Base-by-base conservation (phyloP, 2,888 invertebrate genomes). In the Lordiphosa fenestrarum region DNA sequence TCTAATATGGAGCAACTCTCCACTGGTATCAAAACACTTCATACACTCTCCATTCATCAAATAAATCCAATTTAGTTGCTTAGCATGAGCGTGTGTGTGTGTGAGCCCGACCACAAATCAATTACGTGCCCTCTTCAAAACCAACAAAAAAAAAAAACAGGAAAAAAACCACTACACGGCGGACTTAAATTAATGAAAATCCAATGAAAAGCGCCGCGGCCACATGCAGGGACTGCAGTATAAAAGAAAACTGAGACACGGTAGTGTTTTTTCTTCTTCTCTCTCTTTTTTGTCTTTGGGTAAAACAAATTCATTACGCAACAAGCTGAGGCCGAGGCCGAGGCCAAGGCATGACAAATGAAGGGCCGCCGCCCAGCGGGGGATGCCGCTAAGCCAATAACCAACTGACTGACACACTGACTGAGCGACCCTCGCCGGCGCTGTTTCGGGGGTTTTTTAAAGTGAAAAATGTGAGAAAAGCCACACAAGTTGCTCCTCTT, bases 381-480 rank as follows among this genome's bases (percentile, higher is more conserved):
- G 41, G 64, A 44, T 30, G 40, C 46, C 13, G 21, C 44, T 42
- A 44, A 36, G 62, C 64, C 62, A 62, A 58, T 58, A 65, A 58
- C 30, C 12, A 19, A 48, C 19, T 6, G 10, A 44, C 0, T 35
- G 35, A 46, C 19, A 19, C 19, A 19, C 46, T 35, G 30, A 33
- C 13, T 15, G 39, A 50, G 40, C 53, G 63, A 62, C 50, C 38
- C 36, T 38, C 38, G 44, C 33, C 1, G 15, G 30, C 13, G 21
- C n/a, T 15, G 15, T 19, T 37, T 25, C 30, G 9, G 44, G 25
- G 25, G 6, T 25, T 57, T 55, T 61, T 77, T 83, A 80, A 66
- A 64, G 76, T 75, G 83, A 77, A 77, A 77, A 77, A 77, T 80
- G 73, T 80, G 83, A 80, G 76, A 73, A 73, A 82, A 77, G 83